Conservation (phyloP, 2,888 invertebrate genomes). For the Lamproptera curius region DNA sequence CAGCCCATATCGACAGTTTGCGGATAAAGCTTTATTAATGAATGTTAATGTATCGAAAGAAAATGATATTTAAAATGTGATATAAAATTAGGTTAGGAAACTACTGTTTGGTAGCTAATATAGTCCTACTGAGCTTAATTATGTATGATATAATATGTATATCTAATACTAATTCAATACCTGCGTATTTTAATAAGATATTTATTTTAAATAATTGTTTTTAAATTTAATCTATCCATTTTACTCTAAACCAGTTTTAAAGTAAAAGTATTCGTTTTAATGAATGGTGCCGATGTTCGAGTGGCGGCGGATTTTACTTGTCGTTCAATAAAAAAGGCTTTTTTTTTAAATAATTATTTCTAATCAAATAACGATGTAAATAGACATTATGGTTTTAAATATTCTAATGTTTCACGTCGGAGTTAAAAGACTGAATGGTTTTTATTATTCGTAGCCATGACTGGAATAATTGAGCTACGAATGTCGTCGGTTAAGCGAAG, state of each 20-base stretch:
- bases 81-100: constrained; percentile 65
- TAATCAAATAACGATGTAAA: constrained; percentile 10
- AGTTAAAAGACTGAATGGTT: constrained; percentile 71
- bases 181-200: constrained; percentile 50
- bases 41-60: constrained; percentile 53
- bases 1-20: constrained; percentile 54
- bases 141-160: constrained; percentile 42
- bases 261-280: constrained; percentile 45
- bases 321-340: constrained; percentile 39
- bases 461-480: constrained; percentile 55
- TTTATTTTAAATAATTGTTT: constrained; percentile 41
- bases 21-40: constrained; percentile 56
- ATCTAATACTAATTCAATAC: constrained; percentile 42
- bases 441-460: constrained; percentile 60
- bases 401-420: constrained; percentile 36
- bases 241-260: constrained; percentile 18
- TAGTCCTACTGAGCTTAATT: constrained; percentile 37
- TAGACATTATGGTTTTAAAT: constrained; percentile 2
- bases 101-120: constrained; percentile 41
- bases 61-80: constrained; percentile 73
- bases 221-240: constrained; percentile 12
- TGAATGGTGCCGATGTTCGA: constrained; percentile 46
- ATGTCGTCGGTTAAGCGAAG: constrained; percentile 56
- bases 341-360: constrained; percentile 6
- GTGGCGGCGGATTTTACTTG: not conserved